A percentile compares a stretch with the other conserved stretches of the same genome.
phyloP scores from a whole-genome alignment of 2,797 vertebrate species.

The Myotis pilosus region DNA sequence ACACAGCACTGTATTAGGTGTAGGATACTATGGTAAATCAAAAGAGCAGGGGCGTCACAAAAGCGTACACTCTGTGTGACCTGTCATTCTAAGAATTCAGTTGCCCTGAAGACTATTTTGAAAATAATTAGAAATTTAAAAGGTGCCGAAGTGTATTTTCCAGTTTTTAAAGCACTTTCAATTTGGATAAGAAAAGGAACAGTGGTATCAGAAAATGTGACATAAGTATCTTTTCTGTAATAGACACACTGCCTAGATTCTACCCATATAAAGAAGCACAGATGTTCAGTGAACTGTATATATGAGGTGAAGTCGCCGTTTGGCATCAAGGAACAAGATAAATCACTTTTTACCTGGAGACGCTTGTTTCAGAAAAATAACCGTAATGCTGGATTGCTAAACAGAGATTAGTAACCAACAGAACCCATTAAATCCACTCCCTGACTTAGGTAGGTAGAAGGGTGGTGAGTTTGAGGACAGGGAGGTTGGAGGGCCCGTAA shows the following conservation, averaged over 20 bases:
- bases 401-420: neutral
- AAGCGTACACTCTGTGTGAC: neutral
- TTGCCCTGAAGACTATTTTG: neutral
- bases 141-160: neutral
- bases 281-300: neutral
- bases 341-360: neutral
- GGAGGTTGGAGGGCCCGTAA: neutral
- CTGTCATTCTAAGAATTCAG: neutral
- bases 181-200: neutral
- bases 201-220: neutral
- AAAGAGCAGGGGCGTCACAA: neutral
- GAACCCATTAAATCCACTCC: neutral
- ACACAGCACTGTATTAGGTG: neutral
- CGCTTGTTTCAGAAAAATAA: neutral
- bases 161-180: conserved; percentile 7
- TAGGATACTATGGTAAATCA: neutral
- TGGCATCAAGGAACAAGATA: neutral
- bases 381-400: neutral
- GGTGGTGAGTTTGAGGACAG: neutral
- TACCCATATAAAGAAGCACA: neutral
- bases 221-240: neutral
- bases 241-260: neutral
- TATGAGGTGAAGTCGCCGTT: neutral
- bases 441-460: neutral
- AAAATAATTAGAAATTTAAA: neutral